Percentiles rank a stretch among this genome's conserved stretches.
Evolutionary conservation across 1,140 invertebrate genomes (phyloP).

Genomic region (Mamestra configurata): DNA sequence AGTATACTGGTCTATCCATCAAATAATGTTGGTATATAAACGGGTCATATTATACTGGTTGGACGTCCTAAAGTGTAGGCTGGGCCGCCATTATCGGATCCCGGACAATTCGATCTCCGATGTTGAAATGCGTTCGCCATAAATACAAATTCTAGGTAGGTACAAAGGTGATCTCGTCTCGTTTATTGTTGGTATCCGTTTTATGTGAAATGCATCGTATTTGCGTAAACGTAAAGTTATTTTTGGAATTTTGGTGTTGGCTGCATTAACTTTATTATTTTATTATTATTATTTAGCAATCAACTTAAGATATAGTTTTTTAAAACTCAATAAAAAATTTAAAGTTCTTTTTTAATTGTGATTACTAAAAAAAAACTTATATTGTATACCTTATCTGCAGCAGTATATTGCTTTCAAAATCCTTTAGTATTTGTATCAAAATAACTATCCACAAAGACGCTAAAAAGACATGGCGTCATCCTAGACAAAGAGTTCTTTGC

Average conservation of each 20-base stretch:
- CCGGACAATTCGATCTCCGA: conserved; percentile 27
- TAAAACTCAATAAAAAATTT: background rate
- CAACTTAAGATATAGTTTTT: conserved; percentile 8
- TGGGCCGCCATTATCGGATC: background rate
- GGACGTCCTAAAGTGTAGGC: background rate
- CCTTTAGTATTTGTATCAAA: background rate
- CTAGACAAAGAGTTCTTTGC: conserved; percentile 36
- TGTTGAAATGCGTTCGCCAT: conserved; percentile 32
- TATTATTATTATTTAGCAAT: background rate
- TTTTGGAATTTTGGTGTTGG: background rate
- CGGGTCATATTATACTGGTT: conserved; percentile 18
- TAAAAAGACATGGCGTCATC: conserved; percentile 5
- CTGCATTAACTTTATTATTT: background rate
- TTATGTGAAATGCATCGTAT: conserved; percentile 16
- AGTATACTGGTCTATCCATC: conserved; percentile 39
- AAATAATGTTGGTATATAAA: conserved; percentile 41
- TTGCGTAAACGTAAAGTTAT: background rate
- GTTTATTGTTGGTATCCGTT: background rate
- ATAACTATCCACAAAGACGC: background rate
- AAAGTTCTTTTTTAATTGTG: background rate
- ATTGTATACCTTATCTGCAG: background rate
- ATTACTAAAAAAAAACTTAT: background rate
- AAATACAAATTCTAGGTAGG: conserved; percentile 25
- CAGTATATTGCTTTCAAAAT: background rate
- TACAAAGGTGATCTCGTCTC: conserved; percentile 42